These are phyloP conservation scores for Oopsacas minuta DNA, from an alignment of 37 sponge, comb jelly and placozoan species.

Conservation along the genomic window DNA sequence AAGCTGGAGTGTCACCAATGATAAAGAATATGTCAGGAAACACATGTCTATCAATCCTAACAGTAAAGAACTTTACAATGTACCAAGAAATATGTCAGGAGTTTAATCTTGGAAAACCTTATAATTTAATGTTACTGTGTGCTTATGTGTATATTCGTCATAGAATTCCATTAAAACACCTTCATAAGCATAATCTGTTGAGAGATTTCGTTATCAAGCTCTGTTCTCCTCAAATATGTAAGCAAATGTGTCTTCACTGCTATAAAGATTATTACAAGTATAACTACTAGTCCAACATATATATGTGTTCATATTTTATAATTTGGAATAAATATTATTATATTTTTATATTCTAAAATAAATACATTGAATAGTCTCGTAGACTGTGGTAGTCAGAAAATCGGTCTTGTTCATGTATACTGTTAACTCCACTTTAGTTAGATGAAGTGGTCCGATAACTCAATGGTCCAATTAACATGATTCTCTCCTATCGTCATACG, in stretches of 20 bases:
- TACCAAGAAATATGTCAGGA: neutral
- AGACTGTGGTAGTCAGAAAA: too few relatives aligned
- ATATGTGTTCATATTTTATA: too few relatives aligned
- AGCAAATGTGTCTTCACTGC: conserved; percentile 3
- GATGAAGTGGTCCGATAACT: too few relatives aligned
- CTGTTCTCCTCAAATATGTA: neutral
- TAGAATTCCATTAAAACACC: neutral
- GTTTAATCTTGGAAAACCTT: neutral
- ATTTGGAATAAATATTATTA: too few relatives aligned
- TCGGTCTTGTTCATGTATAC: too few relatives aligned
- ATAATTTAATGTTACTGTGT: neutral
- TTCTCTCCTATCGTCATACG: too few relatives aligned
- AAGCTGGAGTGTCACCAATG: neutral
- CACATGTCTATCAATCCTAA: neutral
- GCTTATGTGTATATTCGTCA: neutral
- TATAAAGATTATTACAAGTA: neutral
- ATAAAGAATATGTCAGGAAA: neutral
- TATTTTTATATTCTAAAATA: too few relatives aligned
- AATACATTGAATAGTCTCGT: too few relatives aligned
- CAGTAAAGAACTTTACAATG: neutral
- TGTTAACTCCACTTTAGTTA: too few relatives aligned
- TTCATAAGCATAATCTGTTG: neutral
- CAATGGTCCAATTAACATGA: too few relatives aligned
- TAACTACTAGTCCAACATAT: too few relatives aligned
- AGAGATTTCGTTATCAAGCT: neutral